These are phyloP conservation scores for Labrus mixtus DNA, from an alignment of 2,113 vertebrate genomes.

Conservation along the genomic window DNA sequence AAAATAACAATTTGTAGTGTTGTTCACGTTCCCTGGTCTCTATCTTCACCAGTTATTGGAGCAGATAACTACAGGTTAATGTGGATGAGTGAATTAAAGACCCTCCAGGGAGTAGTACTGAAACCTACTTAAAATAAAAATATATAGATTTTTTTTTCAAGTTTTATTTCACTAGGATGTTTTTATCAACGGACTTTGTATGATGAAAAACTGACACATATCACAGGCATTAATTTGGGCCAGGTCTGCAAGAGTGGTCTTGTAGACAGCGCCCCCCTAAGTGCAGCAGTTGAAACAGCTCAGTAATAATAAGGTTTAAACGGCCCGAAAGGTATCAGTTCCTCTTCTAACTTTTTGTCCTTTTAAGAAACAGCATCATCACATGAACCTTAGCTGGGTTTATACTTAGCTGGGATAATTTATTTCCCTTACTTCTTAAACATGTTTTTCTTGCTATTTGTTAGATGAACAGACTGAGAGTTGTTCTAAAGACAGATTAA, in stretches of 20 bases:
- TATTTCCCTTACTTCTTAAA: too few species aligned
- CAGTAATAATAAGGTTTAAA: too few species aligned
- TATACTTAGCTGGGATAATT: too few species aligned
- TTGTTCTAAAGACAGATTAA: too few species aligned
- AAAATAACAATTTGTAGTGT: background rate
- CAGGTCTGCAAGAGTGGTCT: slow-evolving; percentile 8
- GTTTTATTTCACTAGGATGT: background rate
- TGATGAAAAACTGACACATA: too few species aligned
- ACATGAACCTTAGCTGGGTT: too few species aligned
- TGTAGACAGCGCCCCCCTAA: slow-evolving; percentile 19
- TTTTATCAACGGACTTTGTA: background rate
- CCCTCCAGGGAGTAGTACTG: background rate
- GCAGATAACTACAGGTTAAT: background rate
- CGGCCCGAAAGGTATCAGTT: too few species aligned
- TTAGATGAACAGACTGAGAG: too few species aligned
- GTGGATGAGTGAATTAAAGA: background rate
- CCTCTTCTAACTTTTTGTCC: too few species aligned
- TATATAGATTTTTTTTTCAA: too few species aligned
- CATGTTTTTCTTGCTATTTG: too few species aligned
- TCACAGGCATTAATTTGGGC: background rate
- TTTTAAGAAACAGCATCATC: too few species aligned
- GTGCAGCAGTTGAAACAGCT: background rate
- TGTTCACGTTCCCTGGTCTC: background rate
- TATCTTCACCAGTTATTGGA: background rate
- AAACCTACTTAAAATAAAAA: background rate